phyloP scores from a whole-genome alignment of 1,140 invertebrate genomes.

The Eubasilissa regina region DNA sequence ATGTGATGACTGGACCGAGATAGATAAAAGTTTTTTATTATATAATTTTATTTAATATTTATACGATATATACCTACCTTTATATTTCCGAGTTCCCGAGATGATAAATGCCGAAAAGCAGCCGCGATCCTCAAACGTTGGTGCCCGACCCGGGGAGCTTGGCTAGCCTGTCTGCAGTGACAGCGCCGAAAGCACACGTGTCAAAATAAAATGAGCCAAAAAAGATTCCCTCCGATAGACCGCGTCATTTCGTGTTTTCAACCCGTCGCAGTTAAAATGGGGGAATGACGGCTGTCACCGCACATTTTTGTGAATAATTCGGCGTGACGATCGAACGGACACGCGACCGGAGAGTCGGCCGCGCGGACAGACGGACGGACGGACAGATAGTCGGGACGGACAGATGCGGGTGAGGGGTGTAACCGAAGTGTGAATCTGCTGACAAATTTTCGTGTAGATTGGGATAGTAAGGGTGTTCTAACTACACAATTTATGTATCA shows the following conservation, averaged over 20 bases:
- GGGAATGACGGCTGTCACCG: constrained; percentile 20
- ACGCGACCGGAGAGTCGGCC: not conserved
- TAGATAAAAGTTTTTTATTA: too few relatives aligned
- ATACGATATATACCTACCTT: too few relatives aligned
- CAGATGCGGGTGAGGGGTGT: not conserved
- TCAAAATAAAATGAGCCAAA: constrained; percentile 22
- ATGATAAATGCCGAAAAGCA: too few relatives aligned
- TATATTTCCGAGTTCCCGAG: too few relatives aligned
- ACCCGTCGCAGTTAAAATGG: not conserved
- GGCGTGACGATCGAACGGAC: constrained; percentile 16
- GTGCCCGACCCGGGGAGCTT: too few relatives aligned
- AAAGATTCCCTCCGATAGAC: not conserved
- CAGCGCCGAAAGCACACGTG: constrained; percentile 20
- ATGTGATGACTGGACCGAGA: too few relatives aligned
- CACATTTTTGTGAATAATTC: constrained; percentile 41
- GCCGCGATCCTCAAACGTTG: too few relatives aligned
- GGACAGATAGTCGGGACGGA: not conserved
- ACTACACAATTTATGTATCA: too few relatives aligned
- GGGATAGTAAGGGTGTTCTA: not conserved
- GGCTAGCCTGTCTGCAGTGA: constrained; percentile 8
- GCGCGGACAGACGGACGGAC: not conserved
- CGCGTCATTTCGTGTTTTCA: not conserved
- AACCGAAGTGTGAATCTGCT: constrained; percentile 12
- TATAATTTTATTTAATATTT: too few relatives aligned
- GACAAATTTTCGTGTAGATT: constrained; percentile 29